phyloP scores from a whole-genome alignment of 2,888 invertebrate species.

The Drosophila heteroneura region DNA sequence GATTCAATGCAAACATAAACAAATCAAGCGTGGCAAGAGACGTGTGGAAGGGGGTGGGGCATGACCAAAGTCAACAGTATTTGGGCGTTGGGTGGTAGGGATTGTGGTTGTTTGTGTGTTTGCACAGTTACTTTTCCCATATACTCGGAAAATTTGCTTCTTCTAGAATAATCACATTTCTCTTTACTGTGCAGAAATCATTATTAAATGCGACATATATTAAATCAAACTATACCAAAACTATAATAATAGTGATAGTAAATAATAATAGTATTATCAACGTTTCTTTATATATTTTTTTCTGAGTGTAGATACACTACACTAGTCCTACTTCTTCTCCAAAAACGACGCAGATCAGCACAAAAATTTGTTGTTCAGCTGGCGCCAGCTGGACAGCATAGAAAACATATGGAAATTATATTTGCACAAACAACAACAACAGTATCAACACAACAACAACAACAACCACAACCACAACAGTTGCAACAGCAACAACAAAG shows the following conservation, averaged over 20 bases:
- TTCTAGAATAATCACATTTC: not conserved
- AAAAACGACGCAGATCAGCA: slow-evolving; percentile 71
- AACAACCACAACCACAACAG: slow-evolving; percentile 8
- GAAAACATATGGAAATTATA: slow-evolving; percentile 76
- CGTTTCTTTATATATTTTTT: not conserved
- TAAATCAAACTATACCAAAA: no score
- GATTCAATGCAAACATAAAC: slow-evolving; percentile 79
- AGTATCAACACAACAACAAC: slow-evolving; percentile 1
- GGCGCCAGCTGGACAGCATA: slow-evolving; percentile 52
- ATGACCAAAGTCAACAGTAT: slow-evolving; percentile 6
- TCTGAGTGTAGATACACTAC: not conserved
- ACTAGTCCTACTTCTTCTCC: not conserved
- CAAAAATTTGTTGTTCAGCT: slow-evolving; percentile 52
- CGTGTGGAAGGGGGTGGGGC: not conserved
- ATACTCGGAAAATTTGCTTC: not conserved
- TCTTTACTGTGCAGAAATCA: not conserved
- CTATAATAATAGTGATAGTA: not conserved
- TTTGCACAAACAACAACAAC: slow-evolving; percentile 39
- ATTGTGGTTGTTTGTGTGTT: not conserved
- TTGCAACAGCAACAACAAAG: slow-evolving; percentile 18
- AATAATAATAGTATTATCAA: not conserved
- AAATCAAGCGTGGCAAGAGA: slow-evolving; percentile 53
- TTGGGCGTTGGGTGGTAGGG: not conserved
- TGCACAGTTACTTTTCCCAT: not conserved
- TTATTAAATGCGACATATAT: not conserved